phyloP scores from a whole-genome alignment of 2,113 vertebrate species.

The Solea solea region DNA sequence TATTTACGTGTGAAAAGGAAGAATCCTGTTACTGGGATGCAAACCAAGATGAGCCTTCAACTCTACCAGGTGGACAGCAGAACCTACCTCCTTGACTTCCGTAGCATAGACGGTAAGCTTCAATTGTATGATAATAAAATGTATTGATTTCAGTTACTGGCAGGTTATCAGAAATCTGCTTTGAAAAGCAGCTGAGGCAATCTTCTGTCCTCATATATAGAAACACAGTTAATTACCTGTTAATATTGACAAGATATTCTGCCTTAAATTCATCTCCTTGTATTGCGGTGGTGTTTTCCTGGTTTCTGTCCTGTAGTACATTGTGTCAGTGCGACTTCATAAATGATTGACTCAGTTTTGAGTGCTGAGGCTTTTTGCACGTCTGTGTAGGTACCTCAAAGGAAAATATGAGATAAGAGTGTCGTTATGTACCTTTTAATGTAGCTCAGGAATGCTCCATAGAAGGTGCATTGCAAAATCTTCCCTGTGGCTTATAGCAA shows the following conservation, averaged over 20 bases:
- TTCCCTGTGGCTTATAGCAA: not conserved
- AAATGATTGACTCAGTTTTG: conserved; percentile 53
- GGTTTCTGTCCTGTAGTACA: conserved; percentile 5
- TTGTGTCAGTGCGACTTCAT: conserved; percentile 16
- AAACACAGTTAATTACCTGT: not conserved
- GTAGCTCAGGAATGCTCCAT: conserved; percentile 10
- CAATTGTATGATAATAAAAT: not conserved
- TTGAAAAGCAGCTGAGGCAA: too few species aligned
- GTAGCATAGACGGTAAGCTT: conserved; percentile 95
- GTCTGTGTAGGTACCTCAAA: conserved; percentile 32
- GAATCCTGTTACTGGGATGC: conserved; percentile 93
- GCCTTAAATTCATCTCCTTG: not conserved
- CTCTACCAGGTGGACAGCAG: conserved; percentile 98
- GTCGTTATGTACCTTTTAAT: conserved; percentile 18
- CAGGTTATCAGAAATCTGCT: too few species aligned
- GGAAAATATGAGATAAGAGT: conserved; percentile 48
- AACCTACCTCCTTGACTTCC: conserved; percentile 96
- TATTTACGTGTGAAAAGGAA: conserved; percentile 94
- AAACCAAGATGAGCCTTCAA: conserved; percentile 98
- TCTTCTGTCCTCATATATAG: too few species aligned
- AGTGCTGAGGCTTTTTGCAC: conserved; percentile 1
- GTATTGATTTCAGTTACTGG: not conserved
- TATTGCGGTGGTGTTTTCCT: conserved; percentile 10
- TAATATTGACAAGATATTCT: not conserved
- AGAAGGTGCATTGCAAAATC: conserved; percentile 15